These are phyloP conservation scores for Hypothenemus hampei DNA, from an alignment of 1,140 invertebrate species.

Conservation along the genomic window DNA sequence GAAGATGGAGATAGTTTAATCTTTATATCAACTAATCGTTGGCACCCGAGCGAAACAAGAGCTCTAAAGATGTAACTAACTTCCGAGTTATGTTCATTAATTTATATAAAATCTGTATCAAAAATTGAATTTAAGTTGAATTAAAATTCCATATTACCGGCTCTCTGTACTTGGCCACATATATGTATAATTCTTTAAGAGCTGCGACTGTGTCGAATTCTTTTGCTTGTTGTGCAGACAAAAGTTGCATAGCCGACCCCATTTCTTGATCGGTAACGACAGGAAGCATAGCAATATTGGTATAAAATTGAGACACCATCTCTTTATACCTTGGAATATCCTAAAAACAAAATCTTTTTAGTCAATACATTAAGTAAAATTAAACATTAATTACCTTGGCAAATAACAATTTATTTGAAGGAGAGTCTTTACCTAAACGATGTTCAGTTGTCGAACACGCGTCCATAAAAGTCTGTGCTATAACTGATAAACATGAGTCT, in stretches of 20 bases:
- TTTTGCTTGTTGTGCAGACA: slow-evolving; percentile 79
- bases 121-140: too few species aligned
- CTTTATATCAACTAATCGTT: too few species aligned
- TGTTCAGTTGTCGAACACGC: slow-evolving; percentile 86
- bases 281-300: slow-evolving; percentile 75
- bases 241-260: slow-evolving; percentile 85
- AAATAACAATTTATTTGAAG: slow-evolving; percentile 90
- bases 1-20: too few species aligned
- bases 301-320: slow-evolving; percentile 84
- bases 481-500: slow-evolving; percentile 88
- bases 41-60: too few species aligned
- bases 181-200: slow-evolving; percentile 90
- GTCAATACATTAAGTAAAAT: background rate
- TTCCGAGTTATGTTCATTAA: too few species aligned
- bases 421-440: slow-evolving; percentile 87
- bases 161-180: slow-evolving; percentile 89
- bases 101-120: too few species aligned
- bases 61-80: too few species aligned
- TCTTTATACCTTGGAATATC: slow-evolving; percentile 86
- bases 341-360: slow-evolving; percentile 32
- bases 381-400: slow-evolving; percentile 60
- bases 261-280: slow-evolving; percentile 90
- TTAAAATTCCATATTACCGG: too few species aligned
- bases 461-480: slow-evolving; percentile 96
- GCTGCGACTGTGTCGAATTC: slow-evolving; percentile 88